These are phyloP conservation scores for Platyscapa corneri DNA, from an alignment of 1,140 invertebrate genomes.

Conservation along the genomic window DNA sequence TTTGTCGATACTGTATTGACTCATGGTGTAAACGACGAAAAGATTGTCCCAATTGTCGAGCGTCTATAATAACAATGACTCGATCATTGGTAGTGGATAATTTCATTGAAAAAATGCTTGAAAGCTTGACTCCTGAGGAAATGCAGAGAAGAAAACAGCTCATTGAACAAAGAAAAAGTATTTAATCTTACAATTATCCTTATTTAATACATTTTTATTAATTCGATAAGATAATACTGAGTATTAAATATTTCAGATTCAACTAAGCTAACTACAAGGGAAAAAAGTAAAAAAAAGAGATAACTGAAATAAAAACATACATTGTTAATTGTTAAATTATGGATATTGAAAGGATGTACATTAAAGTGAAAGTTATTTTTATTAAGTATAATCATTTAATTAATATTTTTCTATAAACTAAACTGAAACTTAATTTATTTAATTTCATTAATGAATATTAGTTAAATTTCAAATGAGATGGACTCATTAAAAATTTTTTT, in stretches of 20 bases:
- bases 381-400: not conserved
- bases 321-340: not conserved
- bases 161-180: conserved; percentile 75
- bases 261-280: not conserved
- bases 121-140: conserved; percentile 74
- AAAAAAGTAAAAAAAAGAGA: not conserved
- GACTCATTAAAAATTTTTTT: not conserved
- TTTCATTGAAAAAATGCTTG: conserved; percentile 80
- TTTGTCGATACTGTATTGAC: conserved; percentile 84
- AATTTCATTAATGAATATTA: not conserved
- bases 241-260: conserved; percentile 1
- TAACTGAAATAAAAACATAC: not conserved
- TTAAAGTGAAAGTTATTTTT: not conserved
- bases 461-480: not conserved
- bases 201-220: not conserved
- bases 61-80: conserved; percentile 73
- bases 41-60: conserved; percentile 84
- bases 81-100: conserved; percentile 77
- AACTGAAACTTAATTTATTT: not conserved
- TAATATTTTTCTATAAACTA: not conserved
- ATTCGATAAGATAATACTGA: too few relatives aligned
- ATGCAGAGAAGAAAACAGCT: conserved; percentile 73
- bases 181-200: not conserved
- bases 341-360: not conserved
- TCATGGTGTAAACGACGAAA: conserved; percentile 83